Base-by-base conservation (phyloP, 92 coral and sea anemone genomes). In the Chrysogorgia sp. region DNA sequence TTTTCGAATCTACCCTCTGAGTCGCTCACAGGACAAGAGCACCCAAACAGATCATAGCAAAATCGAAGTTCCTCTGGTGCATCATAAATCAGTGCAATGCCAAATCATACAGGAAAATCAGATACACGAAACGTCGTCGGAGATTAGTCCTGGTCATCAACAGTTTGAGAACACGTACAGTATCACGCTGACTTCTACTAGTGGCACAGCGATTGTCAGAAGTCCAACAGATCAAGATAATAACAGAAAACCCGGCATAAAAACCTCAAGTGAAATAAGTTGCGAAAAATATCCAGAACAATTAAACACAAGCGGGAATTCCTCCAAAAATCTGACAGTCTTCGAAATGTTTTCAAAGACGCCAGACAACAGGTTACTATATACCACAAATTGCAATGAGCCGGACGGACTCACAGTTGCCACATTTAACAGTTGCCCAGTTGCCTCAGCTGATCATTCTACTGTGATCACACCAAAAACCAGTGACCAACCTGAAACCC, bases 1-100 rank as follows among this genome's bases (percentile, higher is more conserved):
- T 28, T 72, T 72, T 72, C 35, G 79, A 53, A 72, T 72, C 64
- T 72, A 72, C 55, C 79, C 79, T 22, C 55, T 72, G 31, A 72
- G 66, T 41, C 40, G 62, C 22, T 72, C 79, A 40, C 31, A 53
- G 33, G 65, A 72, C 40, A 72, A 72, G 37, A 40, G 19, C 10
- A 72, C 65, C 17, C 79, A 72, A 34, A 72, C 79, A 14, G 7
- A 21, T 9, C 43, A 24, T 50, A 23, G 2, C 14, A 50, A 52
- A 32, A 10, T 28, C n/a, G 29, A 47, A 52, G 30, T 14, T 5
- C 13, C 30, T 21, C 5, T 52, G 35, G 64, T 72, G 10, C 23
- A n/a, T 25, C 79, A 72, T 28, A 72, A 72, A 59, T 53, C 79
- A 2, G 47, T 72, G 24, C 79, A 72, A 34, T 72, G 79, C 25